These are phyloP conservation scores for Borostomias antarcticus DNA, from an alignment of 2,797 vertebrate species.

Conservation along the genomic window DNA sequence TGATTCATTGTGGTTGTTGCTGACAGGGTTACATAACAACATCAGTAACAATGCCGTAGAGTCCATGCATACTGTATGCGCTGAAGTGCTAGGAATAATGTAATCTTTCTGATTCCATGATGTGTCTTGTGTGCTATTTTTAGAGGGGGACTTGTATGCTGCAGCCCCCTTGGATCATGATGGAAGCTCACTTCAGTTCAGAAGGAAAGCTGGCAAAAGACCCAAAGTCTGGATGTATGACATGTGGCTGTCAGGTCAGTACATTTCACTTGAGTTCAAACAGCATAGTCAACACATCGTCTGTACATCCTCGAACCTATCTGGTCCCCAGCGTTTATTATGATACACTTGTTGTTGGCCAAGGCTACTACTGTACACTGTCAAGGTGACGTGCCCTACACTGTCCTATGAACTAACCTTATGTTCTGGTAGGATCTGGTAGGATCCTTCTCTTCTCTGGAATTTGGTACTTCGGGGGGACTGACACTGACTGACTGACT, in stretches of 20 bases:
- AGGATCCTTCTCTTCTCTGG: too few relatives aligned
- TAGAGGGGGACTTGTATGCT: constrained; percentile 76
- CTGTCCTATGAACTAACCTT: too few relatives aligned
- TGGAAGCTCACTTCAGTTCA: constrained; percentile 73
- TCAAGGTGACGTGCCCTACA: too few relatives aligned
- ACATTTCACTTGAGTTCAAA: constrained; percentile 1
- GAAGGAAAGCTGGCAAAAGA: constrained; percentile 67
- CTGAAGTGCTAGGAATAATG: constrained; percentile 33
- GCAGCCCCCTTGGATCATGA: constrained; percentile 69
- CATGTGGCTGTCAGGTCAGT: constrained; percentile 73
- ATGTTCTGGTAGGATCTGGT: too few relatives aligned
- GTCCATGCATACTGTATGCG: constrained; percentile 7
- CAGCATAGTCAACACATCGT: too few relatives aligned
- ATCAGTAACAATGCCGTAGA: constrained; percentile 4
- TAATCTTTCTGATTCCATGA: background rate
- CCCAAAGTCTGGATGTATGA: constrained; percentile 74
- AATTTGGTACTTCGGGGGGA: too few relatives aligned
- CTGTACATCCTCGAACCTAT: too few relatives aligned
- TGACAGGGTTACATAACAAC: constrained; percentile 26
- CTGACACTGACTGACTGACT: too few relatives aligned
- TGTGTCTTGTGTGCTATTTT: constrained; percentile 22
- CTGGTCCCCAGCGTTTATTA: too few relatives aligned
- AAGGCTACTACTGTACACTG: too few relatives aligned
- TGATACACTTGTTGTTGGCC: too few relatives aligned
- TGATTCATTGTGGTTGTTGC: constrained; percentile 1